phyloP scores from a whole-genome alignment of 2,113 vertebrate species.

The Gymnogyps californianus region DNA sequence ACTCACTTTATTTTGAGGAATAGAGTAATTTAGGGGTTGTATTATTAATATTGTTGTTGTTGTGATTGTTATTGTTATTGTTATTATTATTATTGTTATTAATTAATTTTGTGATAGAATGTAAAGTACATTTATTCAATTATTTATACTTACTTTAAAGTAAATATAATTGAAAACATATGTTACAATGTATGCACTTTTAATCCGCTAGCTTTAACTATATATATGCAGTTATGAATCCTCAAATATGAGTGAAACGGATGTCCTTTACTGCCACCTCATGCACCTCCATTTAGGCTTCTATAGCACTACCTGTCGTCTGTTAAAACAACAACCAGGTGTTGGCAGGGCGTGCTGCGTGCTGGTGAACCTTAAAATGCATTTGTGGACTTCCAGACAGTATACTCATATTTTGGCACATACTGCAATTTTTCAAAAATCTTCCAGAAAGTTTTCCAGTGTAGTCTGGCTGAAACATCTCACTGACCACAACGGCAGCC shows the following conservation, averaged over 20 bases:
- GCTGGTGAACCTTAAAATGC: not conserved
- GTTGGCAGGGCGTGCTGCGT: not conserved
- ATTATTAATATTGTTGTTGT: not conserved
- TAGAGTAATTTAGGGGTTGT: not conserved
- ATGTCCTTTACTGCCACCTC: not conserved
- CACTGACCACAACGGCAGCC: fast-evolving
- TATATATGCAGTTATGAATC: not conserved
- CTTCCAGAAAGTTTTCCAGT: not conserved
- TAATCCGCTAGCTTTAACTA: not conserved
- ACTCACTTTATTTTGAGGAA: not conserved
- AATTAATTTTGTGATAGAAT: not conserved
- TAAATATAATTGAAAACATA: not conserved
- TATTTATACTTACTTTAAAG: not conserved
- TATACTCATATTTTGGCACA: not conserved
- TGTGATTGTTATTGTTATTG: not conserved
- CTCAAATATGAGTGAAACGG: not conserved
- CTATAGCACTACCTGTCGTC: not conserved
- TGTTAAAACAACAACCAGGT: not conserved
- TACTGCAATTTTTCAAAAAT: not conserved
- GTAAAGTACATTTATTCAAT: not conserved
- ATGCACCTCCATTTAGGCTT: not conserved
- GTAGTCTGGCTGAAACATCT: not conserved
- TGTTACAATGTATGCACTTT: not conserved
- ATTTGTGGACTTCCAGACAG: not conserved
- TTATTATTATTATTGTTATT: not conserved